phyloP scores from a whole-genome alignment of 2,888 invertebrate species.

The Nemapogon koenigi region DNA sequence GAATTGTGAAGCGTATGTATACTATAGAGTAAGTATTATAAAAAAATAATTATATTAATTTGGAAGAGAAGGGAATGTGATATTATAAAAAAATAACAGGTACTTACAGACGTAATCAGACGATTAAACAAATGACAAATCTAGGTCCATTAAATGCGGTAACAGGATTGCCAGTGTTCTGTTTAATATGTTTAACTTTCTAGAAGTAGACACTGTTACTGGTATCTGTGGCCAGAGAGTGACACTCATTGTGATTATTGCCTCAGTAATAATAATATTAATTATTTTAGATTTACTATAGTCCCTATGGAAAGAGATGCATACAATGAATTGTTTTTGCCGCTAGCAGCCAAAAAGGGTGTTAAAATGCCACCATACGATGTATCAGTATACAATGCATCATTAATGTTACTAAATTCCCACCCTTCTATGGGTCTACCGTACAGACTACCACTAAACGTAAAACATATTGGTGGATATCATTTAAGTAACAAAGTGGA shows the following conservation, averaged over 20 bases:
- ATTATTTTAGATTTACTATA: not conserved
- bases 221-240: no score
- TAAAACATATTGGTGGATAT: constrained; percentile 5
- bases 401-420: constrained; percentile 13
- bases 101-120: no score
- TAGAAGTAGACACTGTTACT: no score
- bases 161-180: no score
- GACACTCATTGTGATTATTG: not conserved
- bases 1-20: not conserved
- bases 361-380: constrained; percentile 13
- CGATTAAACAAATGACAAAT: no score
- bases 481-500: constrained; percentile 1
- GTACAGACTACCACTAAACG: constrained; percentile 3
- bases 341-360: constrained; percentile 12
- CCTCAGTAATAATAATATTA: not conserved
- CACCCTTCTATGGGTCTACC: constrained; percentile 6
- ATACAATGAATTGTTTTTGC: constrained; percentile 13
- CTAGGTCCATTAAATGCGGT: no score
- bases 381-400: constrained; percentile 16
- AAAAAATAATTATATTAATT: no score
- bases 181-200: no score
- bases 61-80: no score
- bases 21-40: constrained; percentile 1
- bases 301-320: constrained; percentile 8
- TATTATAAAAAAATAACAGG: no score